Evolutionary conservation across 1,140 invertebrate genomes (phyloP).

Genomic region (Eurosta solidaginis): DNA sequence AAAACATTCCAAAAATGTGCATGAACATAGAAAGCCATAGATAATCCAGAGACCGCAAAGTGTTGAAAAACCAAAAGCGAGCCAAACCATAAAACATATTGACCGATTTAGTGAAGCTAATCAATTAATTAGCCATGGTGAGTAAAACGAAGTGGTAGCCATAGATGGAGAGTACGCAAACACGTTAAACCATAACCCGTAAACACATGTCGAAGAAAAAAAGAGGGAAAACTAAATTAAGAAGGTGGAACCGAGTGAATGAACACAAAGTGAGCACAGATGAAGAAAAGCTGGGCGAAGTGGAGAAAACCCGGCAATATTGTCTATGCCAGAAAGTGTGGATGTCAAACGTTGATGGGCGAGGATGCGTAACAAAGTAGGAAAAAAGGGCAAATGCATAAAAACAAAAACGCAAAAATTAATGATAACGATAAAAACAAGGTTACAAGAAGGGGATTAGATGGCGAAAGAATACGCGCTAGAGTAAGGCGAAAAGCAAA

Average conservation of each 20-base stretch:
- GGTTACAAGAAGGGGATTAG: conserved; percentile 21
- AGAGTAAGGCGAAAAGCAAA: not conserved
- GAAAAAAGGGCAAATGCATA: conserved; percentile 31
- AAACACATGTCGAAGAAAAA: not conserved
- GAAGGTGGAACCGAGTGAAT: not conserved
- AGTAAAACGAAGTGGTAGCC: not conserved
- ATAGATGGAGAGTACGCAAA: not conserved
- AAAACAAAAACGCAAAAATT: conserved; percentile 50
- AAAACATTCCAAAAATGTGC: conserved; percentile 2
- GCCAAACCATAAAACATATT: conserved; percentile 34
- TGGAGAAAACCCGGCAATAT: conserved; percentile 31
- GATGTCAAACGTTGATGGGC: not conserved
- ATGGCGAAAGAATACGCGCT: not conserved
- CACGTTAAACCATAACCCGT: not conserved
- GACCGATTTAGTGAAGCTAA: conserved; percentile 38
- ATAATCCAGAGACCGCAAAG: not conserved
- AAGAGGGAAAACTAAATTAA: not conserved
- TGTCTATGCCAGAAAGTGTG: conserved; percentile 50
- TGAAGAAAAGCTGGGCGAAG: conserved; percentile 35
- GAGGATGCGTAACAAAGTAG: not conserved
- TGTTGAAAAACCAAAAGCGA: not conserved
- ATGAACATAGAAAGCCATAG: conserved; percentile 34
- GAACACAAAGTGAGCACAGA: not conserved
- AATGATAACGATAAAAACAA: conserved; percentile 54
- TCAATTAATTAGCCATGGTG: conserved; percentile 36